Conservation (phyloP, 1,140 invertebrate species). For the Tetramorium alpestre region DNA sequence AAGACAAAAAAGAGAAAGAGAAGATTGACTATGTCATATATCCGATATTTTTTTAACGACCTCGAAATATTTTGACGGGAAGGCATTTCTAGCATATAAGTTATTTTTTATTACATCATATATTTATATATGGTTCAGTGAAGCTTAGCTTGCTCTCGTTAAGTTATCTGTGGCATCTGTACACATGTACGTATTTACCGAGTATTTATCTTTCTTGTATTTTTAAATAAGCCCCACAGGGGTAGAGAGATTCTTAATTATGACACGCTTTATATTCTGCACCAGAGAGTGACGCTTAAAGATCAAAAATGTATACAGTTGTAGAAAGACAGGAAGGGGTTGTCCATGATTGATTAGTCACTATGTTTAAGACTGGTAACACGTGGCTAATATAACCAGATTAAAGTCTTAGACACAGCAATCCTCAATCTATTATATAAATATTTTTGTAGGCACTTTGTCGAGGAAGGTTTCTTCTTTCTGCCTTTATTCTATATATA, state of each 20-base stretch:
- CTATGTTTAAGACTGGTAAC: conserved; percentile 75
- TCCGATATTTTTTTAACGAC: conserved; percentile 73
- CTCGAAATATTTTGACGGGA: conserved; percentile 70
- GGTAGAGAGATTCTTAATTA: conserved; percentile 25
- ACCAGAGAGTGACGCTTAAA: conserved; percentile 57
- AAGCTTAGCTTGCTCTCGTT: conserved; percentile 59
- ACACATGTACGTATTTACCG: conserved; percentile 25
- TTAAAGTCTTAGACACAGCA: conserved; percentile 75
- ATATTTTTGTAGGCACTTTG: conserved; percentile 83
- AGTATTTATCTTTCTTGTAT: conserved; percentile 53
- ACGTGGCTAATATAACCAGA: conserved; percentile 68
- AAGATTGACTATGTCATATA: conserved; percentile 65
- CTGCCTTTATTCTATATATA: conserved; percentile 78
- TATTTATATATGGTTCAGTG: conserved; percentile 68
- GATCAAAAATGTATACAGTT: conserved; percentile 44
- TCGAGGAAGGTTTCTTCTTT: conserved; percentile 80
- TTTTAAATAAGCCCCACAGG: conserved; percentile 3
- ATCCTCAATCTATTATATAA: conserved; percentile 79
- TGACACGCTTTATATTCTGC: conserved; percentile 30
- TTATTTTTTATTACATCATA: conserved; percentile 74
- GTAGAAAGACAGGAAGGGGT: conserved; percentile 43
- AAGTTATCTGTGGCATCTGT: conserved; percentile 58
- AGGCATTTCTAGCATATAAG: conserved; percentile 69
- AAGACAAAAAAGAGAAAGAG: conserved; percentile 1
- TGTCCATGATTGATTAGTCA: conserved; percentile 74